These are phyloP conservation scores for Orius laevigatus DNA, from an alignment of 1,140 invertebrate species.

Conservation along the genomic window DNA sequence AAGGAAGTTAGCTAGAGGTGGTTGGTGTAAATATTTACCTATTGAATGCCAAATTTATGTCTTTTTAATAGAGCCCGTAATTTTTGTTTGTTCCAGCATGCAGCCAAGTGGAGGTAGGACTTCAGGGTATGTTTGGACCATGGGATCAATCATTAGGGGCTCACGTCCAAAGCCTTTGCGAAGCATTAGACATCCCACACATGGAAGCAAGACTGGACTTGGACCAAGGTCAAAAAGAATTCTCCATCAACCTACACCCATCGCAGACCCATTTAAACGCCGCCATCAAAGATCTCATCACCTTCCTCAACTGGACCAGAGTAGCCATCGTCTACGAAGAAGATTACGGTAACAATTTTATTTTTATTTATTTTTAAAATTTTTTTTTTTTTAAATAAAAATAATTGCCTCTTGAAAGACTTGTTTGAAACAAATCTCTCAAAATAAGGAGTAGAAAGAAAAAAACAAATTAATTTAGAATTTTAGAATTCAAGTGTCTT, in stretches of 20 bases:
- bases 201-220: constrained; percentile 58
- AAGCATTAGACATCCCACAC: constrained; percentile 75
- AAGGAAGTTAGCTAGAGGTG: too few species aligned
- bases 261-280: constrained; percentile 64
- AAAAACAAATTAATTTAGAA: too few species aligned
- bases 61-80: too few species aligned
- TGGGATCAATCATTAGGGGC: constrained; percentile 62
- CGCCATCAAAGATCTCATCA: constrained; percentile 74
- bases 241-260: constrained; percentile 82
- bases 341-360: constrained; percentile 44
- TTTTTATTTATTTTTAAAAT: constrained; percentile 2
- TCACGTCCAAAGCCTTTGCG: constrained; percentile 78
- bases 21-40: too few species aligned
- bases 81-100: constrained; percentile 46
- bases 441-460: too few species aligned
- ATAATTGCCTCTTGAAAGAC: not conserved
- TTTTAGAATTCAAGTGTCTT: too few species aligned
- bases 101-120: constrained; percentile 64
- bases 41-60: too few species aligned
- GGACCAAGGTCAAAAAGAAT: constrained; percentile 47
- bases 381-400: constrained; percentile 3
- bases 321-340: constrained; percentile 89
- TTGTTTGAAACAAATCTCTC: too few species aligned
- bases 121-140: constrained; percentile 79
- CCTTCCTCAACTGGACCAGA: constrained; percentile 81